Base-by-base conservation (phyloP, 1,140 invertebrate genomes). In the Heliconius himera region DNA sequence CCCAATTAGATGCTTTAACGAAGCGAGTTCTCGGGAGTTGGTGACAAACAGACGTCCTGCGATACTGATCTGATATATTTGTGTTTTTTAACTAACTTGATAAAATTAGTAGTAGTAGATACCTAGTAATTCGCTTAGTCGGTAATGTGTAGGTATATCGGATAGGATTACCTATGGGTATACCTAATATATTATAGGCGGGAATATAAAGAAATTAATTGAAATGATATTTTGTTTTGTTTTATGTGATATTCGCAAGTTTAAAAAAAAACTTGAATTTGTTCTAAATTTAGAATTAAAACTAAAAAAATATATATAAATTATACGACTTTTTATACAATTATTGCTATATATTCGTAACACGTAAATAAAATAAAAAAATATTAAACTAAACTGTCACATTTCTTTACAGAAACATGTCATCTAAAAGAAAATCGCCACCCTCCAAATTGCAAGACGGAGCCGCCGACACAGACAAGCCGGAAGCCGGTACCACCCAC, bases 351-450 rank as follows among this genome's bases (percentile, higher is more conserved):
- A 29, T 29, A 29, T 29, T 29, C 29, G 29, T 29, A 3, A 29
- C 29, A 29, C 29, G 29, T 29, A 29, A 29, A 29, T 4, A 41
- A 38, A 38, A 38, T 9, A 13, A 13, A 41, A 60, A 16, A 6
- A 3, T 5, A 29, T 29, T 66, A 66, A 66, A 66, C 3, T 16
- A 18, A 76, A 6, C 41, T 3, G 16, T 46, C 41, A 8, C 6
- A 16, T 80, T 85, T 84, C 41, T 85, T 88, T 82, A 29, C 96
- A 98, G 97, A 97, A 98, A 96, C 95, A 98, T 98, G 98, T 98
- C 97, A 96, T 98, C 98, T 95, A 98, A 98, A 96, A 96, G 97
- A 95, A 98, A 98, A 95, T 98, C 97, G 92, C 97, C 97, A 93
- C 98, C 98, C 95, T 97, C 97, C 83, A 98, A 98, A 96, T 96